Base-by-base conservation (phyloP, 2,888 invertebrate species). In the Agapostemon virescens region DNA sequence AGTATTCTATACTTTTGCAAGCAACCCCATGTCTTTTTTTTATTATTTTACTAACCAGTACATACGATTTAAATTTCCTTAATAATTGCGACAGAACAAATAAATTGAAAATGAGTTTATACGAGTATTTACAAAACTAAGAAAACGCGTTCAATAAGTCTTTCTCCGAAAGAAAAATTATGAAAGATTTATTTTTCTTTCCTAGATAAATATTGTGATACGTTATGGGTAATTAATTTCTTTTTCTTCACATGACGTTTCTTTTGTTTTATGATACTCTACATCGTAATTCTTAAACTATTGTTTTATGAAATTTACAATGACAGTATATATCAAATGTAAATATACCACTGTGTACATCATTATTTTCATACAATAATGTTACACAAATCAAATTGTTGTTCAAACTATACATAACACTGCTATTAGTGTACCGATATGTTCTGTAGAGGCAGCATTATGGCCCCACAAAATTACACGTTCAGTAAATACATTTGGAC, bases 401-500 rank as follows among this genome's bases (percentile, higher is more conserved):
- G 52, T 69, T 79, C 13, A 68, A 83, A 33, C 77, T 85, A 69
- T 75, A 78, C 42, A 73, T 68, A 38, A 77, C 64, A 80, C 66
- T 68, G 78, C 63, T 77, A 78, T 79, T 79, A 83, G 36, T 84
- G 82, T 72, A 86, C 74, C 81, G 86, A 88, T 88, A 88, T 88
- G 88, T 88, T 67, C 78, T 87, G 82, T 42, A 77, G 84, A 80
- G 82, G 84, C 77, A 38, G 80, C 74, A 69, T 74, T 33, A 68
- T 82, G 81, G 79, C 83, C 77, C 73, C 84, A 77, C 69, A 71
- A 83, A 86, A 84, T 85, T 83, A 82, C 74, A 84, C 70, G 77
- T 77, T 87, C 82, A 85, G 71, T 86, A 84, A 85, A 86, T 87
- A 87, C 77, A 81, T 77, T 81, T 83, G 83, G 86, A 85, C 83